Base-by-base conservation (phyloP, 2,888 invertebrate genomes). In the Liopterus haemorrhoidalis region DNA sequence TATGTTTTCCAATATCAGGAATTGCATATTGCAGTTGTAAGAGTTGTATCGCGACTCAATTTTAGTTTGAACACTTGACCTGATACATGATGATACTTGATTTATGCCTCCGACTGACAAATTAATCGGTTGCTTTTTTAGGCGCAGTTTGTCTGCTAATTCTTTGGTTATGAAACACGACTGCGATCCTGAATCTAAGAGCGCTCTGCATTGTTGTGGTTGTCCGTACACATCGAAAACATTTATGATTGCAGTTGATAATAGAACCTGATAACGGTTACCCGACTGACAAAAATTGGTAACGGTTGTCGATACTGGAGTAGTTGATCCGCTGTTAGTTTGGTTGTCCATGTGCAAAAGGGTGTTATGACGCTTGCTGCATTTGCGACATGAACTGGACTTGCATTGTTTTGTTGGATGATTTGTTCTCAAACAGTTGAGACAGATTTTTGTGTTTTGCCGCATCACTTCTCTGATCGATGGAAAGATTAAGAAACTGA, bases 341-440 rank as follows among this genome's bases (percentile, higher is more conserved):
- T n/a, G n/a, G n/a, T n/a, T n/a, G 20, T 49, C 47, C 5, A 47
- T 14, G 37, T 55, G 54, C n/a, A 53, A 24, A 9, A 32, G 9
- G 25, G 49, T 46, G 24, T 52, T 49, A n/a, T 52, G 50, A 6
- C 30, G 37, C 25, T 31, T 39, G 9, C 33, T 12, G 20, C 49
- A 51, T 33, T 24, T 41, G 28, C 19, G 22, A 20, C 38, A 27
- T 38, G 4, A 9, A 11, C 5, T 19, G 11, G 5, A 8, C 8
- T 28, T 28, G 11, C 28, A 28, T 28, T 28, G 5, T 28, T 5
- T 8, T n/a, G 11, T 4, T 8, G 11, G 5, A 11, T 28, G 28
- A n/a, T 12, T 12, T 8, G 35, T 20, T 19, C 19, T 5, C 6
- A 35, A 14, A 19, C 18, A 35, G 21, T 35, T 35, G 4, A 35